Evolutionary conservation across 2,888 invertebrate genomes (phyloP).

Genomic region (Prionchulus punctatus): DNA sequence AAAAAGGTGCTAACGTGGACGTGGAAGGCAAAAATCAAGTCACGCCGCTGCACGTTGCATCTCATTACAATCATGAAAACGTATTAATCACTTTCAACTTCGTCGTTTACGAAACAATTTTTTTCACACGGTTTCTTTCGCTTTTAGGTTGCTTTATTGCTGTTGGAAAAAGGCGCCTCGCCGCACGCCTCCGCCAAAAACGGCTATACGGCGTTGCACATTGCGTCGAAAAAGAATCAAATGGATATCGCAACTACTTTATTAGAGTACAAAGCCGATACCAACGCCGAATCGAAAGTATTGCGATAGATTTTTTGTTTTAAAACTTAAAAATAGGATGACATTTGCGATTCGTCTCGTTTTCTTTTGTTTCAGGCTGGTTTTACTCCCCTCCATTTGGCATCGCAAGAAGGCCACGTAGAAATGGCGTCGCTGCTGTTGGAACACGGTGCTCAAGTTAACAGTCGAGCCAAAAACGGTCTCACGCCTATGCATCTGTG

Average conservation of each 20-base stretch:
- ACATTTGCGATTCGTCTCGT: no score
- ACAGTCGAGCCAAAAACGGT: constrained; percentile 83
- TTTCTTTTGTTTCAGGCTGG: constrained; percentile 51
- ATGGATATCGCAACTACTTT: constrained; percentile 96
- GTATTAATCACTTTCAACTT: no score
- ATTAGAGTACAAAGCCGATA: constrained; percentile 76
- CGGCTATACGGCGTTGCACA: constrained; percentile 95
- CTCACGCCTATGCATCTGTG: constrained; percentile 90
- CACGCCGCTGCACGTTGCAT: constrained; percentile 90
- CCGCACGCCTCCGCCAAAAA: constrained; percentile 94
- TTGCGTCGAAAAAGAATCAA: constrained; percentile 95
- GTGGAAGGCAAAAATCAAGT: constrained; percentile 76
- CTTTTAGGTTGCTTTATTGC: constrained; percentile 67
- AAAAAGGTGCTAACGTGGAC: constrained; percentile 85
- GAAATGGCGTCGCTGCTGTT: constrained; percentile 87
- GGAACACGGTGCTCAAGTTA: constrained; percentile 76
- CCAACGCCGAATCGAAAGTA: constrained; percentile 77
- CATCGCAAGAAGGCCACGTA: constrained; percentile 68
- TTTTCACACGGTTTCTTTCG: background rate
- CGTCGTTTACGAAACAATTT: no score
- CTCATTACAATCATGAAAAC: constrained; percentile 78
- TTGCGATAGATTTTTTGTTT: background rate
- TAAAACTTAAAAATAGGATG: no score
- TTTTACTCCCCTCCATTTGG: constrained; percentile 82
- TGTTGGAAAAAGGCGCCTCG: constrained; percentile 83